Conservation (phyloP, 2,113 vertebrate genomes). For the Rutilus rutilus region DNA sequence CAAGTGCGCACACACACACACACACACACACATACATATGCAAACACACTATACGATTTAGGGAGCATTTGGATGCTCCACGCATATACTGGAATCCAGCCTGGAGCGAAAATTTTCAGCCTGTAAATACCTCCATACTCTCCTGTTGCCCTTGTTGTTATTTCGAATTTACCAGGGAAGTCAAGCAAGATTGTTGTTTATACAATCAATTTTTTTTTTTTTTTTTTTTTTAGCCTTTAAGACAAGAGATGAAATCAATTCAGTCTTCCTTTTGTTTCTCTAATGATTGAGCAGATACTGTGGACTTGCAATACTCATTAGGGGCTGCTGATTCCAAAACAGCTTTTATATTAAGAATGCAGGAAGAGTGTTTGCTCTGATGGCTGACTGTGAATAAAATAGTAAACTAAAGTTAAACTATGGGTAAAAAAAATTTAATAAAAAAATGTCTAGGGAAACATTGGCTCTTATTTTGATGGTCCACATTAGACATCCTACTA, state of each 20-base stretch:
- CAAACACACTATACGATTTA: conserved; percentile 45
- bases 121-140: conserved; percentile 36
- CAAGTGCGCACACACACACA: not conserved
- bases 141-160: not conserved
- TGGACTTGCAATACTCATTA: conserved; percentile 37
- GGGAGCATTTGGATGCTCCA: conserved; percentile 35
- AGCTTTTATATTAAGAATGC: not conserved
- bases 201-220: conserved; percentile 37
- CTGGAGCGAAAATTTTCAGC: conserved; percentile 36
- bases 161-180: not conserved
- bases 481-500: too few relatives aligned
- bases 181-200: conserved; percentile 45
- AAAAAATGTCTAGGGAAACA: too few relatives aligned
- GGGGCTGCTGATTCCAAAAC: not conserved
- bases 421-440: too few relatives aligned
- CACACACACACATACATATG: conserved; percentile 30
- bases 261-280: conserved; percentile 39
- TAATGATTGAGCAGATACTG: conserved; percentile 42
- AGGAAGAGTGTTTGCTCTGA: not conserved
- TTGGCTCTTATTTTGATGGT: too few relatives aligned
- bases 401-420: not conserved
- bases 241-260: conserved; percentile 45
- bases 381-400: not conserved
- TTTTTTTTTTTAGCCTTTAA: conserved; percentile 49
- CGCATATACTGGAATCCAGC: conserved; percentile 30